Evolutionary conservation across 2,888 invertebrate genomes (phyloP).

Genomic region (Glyphotaelius pellucidus): DNA sequence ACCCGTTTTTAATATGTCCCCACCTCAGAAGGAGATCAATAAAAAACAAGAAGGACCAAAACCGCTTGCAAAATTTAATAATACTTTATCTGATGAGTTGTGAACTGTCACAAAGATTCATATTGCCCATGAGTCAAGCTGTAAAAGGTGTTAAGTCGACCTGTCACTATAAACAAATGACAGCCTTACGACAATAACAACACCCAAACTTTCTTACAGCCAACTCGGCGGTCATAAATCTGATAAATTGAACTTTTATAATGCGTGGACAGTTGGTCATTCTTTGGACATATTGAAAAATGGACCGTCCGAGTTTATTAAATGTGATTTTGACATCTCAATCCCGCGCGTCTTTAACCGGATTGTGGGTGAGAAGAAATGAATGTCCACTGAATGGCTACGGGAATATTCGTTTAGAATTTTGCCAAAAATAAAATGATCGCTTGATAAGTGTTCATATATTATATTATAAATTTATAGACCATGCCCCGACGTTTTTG

Average conservation of each 20-base stretch:
- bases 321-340: conserved; percentile 42
- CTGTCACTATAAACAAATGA: conserved; percentile 25
- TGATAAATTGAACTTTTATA: conserved; percentile 51
- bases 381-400: not conserved
- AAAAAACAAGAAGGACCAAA: not conserved
- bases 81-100: conserved; percentile 54
- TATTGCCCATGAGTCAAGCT: conserved; percentile 55
- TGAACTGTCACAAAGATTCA: conserved; percentile 55
- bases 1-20: no score
- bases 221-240: conserved; percentile 39
- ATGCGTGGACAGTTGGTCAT: conserved; percentile 26
- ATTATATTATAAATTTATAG: no score
- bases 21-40: not conserved
- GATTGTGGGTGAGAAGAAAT: conserved; percentile 1
- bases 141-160: conserved; percentile 56
- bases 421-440: not conserved
- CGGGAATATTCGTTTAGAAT: not conserved
- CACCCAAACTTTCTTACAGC: not conserved
- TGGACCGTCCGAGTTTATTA: conserved; percentile 5
- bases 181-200: conserved; percentile 40
- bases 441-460: not conserved
- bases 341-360: not conserved
- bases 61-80: not conserved
- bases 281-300: conserved; percentile 40
- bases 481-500: no score